Base-by-base conservation (phyloP, 1,140 invertebrate genomes). In the Coboldia fuscipes region DNA sequence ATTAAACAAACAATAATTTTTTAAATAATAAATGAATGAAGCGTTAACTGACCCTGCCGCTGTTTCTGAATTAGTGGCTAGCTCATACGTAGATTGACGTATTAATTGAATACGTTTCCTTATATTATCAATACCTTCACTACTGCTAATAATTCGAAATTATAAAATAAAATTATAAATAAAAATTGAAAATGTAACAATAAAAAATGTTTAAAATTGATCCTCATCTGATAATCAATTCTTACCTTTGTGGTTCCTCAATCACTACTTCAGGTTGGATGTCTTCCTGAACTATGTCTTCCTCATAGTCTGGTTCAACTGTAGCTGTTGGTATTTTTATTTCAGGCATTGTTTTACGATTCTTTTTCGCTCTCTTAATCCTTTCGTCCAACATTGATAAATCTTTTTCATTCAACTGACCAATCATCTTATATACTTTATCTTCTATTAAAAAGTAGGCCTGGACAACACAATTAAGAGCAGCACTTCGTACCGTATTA, bases 401-500 rank as follows among this genome's bases (percentile, higher is more conserved):
- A 50, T 97, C 90, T 61, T 97, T 97, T 44, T 96, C 89, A 15
- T 57, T 61, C 39, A 89, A 77, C 60, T 83, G 75, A 41, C 89
- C 89, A 45, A 96, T 75, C 47, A 84, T 70, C 59, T 92, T 92
- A 51, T 76, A 92, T 2, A 96, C 65, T 53, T 72, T 73, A 47
- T 97, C 89, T 0, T 89, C 90, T 39, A 89, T 76, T 16, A 89
- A 63, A 51, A 78, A 79, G 54, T 88, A 96, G 0, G 81, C 89
- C 44, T 80, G 72, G 12, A 94, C 82, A 29, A 94, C 72, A 44
- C 83, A 85, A 60, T 97, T 97, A 2, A 97, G 61, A 2, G 93
- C 90, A 9, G 89, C 89, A 56, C 84, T 94, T 34, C 93, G 65
- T 27, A 97, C 93, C n/a, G 76, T 74, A 58, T 89, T 96, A 57